These are phyloP conservation scores for Eudasyphora cyanicolor DNA, from an alignment of 2,888 invertebrate genomes.

Conservation along the genomic window DNA sequence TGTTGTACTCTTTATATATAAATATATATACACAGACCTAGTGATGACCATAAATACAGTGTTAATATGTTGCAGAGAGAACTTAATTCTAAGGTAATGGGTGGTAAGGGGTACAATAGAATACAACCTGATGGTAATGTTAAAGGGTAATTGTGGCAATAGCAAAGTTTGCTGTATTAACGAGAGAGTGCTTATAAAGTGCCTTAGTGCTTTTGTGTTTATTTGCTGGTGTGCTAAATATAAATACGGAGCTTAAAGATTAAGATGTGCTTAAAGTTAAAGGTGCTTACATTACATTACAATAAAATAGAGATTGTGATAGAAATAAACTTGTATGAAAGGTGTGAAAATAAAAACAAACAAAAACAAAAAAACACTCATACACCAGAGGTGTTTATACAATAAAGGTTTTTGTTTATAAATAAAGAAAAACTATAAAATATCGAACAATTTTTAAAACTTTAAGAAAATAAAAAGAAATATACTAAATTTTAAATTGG, in stretches of 20 bases:
- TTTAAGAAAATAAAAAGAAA: not conserved
- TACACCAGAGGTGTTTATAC: not conserved
- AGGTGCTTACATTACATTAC: slow-evolving; percentile 46
- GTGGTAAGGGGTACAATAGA: not conserved
- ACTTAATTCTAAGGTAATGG: slow-evolving; percentile 3
- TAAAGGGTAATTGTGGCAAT: not conserved
- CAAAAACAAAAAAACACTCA: slow-evolving; percentile 22
- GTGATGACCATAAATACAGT: not conserved
- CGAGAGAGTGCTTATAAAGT: slow-evolving; percentile 17
- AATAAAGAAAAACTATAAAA: not conserved
- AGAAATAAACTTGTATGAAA: not conserved
- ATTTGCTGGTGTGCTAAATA: slow-evolving; percentile 22
- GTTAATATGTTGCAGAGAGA: slow-evolving; percentile 49
- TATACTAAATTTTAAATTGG: not conserved
- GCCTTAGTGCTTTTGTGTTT: slow-evolving; percentile 29
- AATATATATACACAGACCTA: not conserved
- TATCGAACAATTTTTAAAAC: not conserved
- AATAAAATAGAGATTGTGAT: not conserved
- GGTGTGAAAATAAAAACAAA: slow-evolving; percentile 19
- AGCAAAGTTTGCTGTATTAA: not conserved
- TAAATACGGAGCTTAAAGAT: slow-evolving; percentile 46
- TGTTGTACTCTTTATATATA: not conserved
- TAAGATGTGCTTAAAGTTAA: slow-evolving; percentile 58
- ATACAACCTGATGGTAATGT: not conserved
- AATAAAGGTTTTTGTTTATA: not conserved